Conservation (phyloP, 2,113 vertebrate species). For the Carollia perspicillata region DNA sequence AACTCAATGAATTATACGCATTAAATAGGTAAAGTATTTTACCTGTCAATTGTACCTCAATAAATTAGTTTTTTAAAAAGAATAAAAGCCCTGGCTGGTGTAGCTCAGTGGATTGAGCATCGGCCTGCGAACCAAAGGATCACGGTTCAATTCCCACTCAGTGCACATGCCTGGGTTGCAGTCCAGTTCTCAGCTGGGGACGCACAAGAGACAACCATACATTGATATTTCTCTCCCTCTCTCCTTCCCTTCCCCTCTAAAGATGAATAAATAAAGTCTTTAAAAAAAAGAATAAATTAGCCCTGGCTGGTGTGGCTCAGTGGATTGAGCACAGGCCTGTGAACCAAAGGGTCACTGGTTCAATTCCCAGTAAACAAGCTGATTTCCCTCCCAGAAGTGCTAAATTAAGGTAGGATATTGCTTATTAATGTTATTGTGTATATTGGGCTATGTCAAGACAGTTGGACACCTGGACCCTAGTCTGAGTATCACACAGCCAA, state of each 20-base stretch:
- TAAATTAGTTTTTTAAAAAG: not conserved
- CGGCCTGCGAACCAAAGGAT: not conserved
- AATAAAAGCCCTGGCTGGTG: not conserved
- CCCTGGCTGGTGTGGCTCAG: too few species aligned
- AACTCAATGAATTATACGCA: not conserved
- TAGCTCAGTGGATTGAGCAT: not conserved
- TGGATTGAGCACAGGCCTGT: too few species aligned
- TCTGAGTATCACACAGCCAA: not conserved
- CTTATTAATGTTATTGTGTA: constrained; percentile 6
- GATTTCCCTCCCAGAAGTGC: not conserved
- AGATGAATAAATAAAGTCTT: too few species aligned
- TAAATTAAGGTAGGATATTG: not conserved
- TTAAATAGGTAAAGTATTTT: not conserved
- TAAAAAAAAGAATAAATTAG: too few species aligned
- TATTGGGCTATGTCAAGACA: not conserved
- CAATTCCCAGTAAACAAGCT: too few species aligned
- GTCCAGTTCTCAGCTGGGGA: too few species aligned
- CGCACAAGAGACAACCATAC: too few species aligned
- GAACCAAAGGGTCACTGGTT: too few species aligned
- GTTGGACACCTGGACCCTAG: not conserved
- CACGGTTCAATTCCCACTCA: too few species aligned
- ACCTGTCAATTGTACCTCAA: not conserved
- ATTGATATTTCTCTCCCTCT: too few species aligned
- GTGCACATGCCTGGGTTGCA: too few species aligned
- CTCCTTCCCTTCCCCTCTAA: too few species aligned